Evolutionary conservation across 2,888 invertebrate species (phyloP).

Genomic region (Mongoloraphidia duomilia): DNA sequence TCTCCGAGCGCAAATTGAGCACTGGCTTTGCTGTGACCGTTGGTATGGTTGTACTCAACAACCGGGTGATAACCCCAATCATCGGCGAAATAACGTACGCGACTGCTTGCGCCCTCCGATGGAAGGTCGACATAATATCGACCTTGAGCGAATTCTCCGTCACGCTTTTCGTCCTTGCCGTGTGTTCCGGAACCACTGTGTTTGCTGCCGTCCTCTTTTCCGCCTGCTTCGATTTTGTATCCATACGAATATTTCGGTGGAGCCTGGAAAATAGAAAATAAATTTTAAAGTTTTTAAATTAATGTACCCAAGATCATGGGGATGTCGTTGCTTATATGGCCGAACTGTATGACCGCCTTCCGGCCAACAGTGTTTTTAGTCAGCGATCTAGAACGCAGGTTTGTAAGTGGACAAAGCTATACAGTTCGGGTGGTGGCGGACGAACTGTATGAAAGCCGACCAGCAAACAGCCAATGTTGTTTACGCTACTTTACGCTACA

Average conservation of each 20-base stretch:
- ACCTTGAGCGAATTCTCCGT: constrained; percentile 31
- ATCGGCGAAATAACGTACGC: constrained; percentile 46
- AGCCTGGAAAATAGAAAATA: constrained; percentile 22
- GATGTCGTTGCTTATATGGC: background rate
- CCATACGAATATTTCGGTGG: constrained; percentile 38
- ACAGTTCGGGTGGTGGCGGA: too few species aligned
- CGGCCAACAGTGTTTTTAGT: too few species aligned
- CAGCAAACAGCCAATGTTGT: too few species aligned
- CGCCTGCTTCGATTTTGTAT: constrained; percentile 26
- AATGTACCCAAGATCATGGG: background rate
- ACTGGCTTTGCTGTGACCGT: constrained; percentile 33
- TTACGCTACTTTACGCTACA: too few species aligned
- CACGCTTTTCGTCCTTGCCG: constrained; percentile 31
- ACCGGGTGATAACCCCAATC: constrained; percentile 50
- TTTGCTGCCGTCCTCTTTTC: constrained; percentile 23
- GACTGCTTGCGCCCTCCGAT: constrained; percentile 23
- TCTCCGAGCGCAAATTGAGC: constrained; percentile 41
- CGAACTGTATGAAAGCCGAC: too few species aligned
- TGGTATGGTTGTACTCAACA: constrained; percentile 37
- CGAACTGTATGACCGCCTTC: too few species aligned
- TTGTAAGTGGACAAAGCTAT: too few species aligned
- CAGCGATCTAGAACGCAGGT: too few species aligned
- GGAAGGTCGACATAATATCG: constrained; percentile 25
- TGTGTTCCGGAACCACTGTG: constrained; percentile 17
- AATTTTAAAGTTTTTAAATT: background rate